Conservation (phyloP, 2,797 vertebrate genomes). For the Scomberomorus guttatus region DNA sequence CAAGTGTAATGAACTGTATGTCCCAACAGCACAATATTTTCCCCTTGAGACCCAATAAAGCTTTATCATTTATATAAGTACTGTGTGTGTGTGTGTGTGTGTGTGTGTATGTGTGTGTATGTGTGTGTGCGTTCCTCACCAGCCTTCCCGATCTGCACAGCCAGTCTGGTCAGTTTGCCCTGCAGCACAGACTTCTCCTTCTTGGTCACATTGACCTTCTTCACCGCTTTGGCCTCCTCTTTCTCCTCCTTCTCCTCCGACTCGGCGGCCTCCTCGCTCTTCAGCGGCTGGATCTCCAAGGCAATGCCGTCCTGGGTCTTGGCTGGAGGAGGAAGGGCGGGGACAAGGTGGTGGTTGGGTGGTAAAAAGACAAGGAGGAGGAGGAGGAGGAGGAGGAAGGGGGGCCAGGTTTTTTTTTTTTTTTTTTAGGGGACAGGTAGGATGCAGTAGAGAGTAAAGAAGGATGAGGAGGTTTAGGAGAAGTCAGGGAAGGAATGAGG, state of each 20-base stretch:
- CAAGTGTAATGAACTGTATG: too few relatives aligned
- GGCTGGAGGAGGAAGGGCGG: constrained; percentile 78
- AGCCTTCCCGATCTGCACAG: constrained; percentile 97
- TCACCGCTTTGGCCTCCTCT: constrained; percentile 88
- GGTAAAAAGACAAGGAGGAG: background rate
- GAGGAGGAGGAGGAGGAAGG: constrained; percentile 5
- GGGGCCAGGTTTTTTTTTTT: constrained; percentile 33
- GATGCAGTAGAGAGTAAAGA: background rate
- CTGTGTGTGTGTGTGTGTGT: constrained; percentile 2
- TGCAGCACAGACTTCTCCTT: constrained; percentile 99
- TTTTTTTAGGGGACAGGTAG: constrained; percentile 19
- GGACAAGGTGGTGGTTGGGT: background rate
- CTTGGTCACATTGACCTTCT: constrained; percentile 92
- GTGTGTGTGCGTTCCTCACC: constrained; percentile 82
- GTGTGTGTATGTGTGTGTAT: constrained; percentile 2
- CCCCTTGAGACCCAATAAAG: background rate
- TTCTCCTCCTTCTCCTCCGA: constrained; percentile 92
- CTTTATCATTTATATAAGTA: background rate
- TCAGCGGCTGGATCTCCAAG: constrained; percentile 97
- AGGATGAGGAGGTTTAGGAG: constrained; percentile 20
- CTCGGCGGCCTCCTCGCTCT: constrained; percentile 93
- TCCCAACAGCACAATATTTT: too few relatives aligned
- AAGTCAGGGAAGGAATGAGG: background rate
- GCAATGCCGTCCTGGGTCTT: constrained; percentile 98
- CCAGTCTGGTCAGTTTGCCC: constrained; percentile 95